Base-by-base conservation (phyloP, 1,140 invertebrate genomes). In the Carcinoscorpius rotundicauda region DNA sequence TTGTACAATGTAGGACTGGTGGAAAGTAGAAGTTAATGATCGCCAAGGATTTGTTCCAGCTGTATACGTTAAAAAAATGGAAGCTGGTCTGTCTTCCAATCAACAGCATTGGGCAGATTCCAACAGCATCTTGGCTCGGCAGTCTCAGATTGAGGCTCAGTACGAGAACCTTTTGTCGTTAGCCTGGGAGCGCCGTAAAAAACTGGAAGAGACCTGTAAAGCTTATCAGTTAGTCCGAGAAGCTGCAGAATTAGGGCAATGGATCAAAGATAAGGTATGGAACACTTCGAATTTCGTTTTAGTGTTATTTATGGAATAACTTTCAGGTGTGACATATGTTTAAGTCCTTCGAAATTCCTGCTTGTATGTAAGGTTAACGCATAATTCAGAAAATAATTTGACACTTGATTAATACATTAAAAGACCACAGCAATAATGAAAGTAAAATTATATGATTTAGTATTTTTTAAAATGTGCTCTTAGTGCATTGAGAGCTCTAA, bases 21-120 rank as follows among this genome's bases (percentile, higher is more conserved):
- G 96, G 96, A 98, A 98, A 79, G 94, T 99, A 8, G 96, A 99
- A 79, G 93, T 99, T 0, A 98, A 99, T 76, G 97, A 99, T 75
- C 89, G 92, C 4, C 93, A 95, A 79, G 83, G 97, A 5, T 99
- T 99, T 75, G 97, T 99, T 3, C 97, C 97, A 3, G 97, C 97
- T n/a, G 94, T 94, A 0, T 99, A 99, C 76, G 96, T 99, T 0
- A 98, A 99, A 79, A 93, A 95, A 75, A 89, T 99, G 62, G 82
- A 81, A 66, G 89, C 92, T 3, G 88, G 89, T 4, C 78, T 97
- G 11, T 91, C 90, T 51, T 91, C 94, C 0, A 94, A 91, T 11
- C 93, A 98, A 75, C 94, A 97, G 76, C 94, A 98, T 76, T 80
- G 98, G 2, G 80, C 88, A 49, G 91, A 93, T 72, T 90, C 87